Evolutionary conservation across 92 coral and sea anemone species (phyloP).

Genomic region (Metridium senile): DNA sequence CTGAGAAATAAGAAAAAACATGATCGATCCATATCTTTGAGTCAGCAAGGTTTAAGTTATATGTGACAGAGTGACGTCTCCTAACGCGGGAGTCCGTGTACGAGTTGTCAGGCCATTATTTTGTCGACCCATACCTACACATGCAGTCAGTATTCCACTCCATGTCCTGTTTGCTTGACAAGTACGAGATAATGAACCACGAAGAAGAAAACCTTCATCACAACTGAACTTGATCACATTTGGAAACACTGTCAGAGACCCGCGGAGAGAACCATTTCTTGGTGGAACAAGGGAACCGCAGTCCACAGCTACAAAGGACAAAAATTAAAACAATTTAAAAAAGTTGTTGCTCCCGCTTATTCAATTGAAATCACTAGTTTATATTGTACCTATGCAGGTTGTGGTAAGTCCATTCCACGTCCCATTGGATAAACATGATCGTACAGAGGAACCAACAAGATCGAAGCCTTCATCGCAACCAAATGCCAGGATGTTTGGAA

Average conservation of each 20-base stretch:
- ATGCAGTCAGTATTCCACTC: conserved; percentile 30
- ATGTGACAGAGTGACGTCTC: too few species aligned
- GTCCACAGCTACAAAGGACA: conserved; percentile 37
- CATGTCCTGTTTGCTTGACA: conserved; percentile 57
- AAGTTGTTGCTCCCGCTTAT: too few species aligned
- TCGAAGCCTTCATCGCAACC: conserved; percentile 57
- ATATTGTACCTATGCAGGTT: conserved; percentile 19
- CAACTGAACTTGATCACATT: conserved; percentile 47
- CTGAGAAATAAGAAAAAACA: conserved; percentile 5
- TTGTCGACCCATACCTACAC: neutral
- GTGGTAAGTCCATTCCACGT: conserved; percentile 59
- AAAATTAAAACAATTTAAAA: neutral
- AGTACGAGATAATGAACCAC: conserved; percentile 35
- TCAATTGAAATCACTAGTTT: too few species aligned
- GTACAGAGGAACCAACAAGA: conserved; percentile 41
- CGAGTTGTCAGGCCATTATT: too few species aligned
- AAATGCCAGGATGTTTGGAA: conserved; percentile 49
- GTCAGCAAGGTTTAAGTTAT: too few species aligned
- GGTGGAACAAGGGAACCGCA: conserved; percentile 40
- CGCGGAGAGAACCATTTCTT: conserved; percentile 33
- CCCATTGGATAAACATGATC: conserved; percentile 56
- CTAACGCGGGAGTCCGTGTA: too few species aligned
- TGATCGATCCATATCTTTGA: neutral
- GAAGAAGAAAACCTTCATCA: conserved; percentile 50
- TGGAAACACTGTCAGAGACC: conserved; percentile 47